Base-by-base conservation (phyloP, 2,113 vertebrate genomes). In the Mionectes macconnelli region DNA sequence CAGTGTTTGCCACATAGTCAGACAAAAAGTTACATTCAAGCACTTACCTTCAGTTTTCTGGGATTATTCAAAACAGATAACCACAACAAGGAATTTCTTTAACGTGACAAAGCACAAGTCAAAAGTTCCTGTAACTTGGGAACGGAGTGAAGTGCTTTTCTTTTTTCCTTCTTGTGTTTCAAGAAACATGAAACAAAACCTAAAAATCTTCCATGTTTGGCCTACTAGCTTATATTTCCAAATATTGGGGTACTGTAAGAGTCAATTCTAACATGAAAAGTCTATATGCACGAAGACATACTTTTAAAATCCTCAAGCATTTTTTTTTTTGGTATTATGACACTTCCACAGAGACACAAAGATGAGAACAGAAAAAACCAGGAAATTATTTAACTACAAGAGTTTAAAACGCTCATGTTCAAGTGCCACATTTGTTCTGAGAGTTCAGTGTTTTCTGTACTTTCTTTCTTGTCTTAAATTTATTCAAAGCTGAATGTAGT, bases 311-410 rank as follows among this genome's bases (percentile, higher is more conserved):
- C 6, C 44, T 89, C 35, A 20, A 53, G 10, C 13, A n/a, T n/a
- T n/a, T n/a, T n/a, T n/a, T 12, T 75, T 87, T 67, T 53, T 56
- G 19, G 16, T 53, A 77, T 93, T 79, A 64, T 68, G 62, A 90
- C 55, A 84, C 35, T 92, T 94, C 42, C 72, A 96, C 35, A 84
- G 53, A 84, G 37, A 55, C 14, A 75, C 16, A 69, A 86, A 91
- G 55, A 88, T 49, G 56, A 93, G 84, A 83, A 82, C 47, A 66
- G 49, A 90, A 89, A 45, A 95, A 89, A 92, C 93, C 87, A 96
- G 84, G 94, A 94, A 94, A 88, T 5, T 1, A 57, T n/a, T 63
- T 78, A 82, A 87, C 44, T 77, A 86, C 35, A 91, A 67, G 74
- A 94, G 42, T 57, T 87, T 83, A 84, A 84, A 55, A 42, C n/a